Evolutionary conservation across 2,113 vertebrate genomes (phyloP).

Genomic region (Mugil cephalus): DNA sequence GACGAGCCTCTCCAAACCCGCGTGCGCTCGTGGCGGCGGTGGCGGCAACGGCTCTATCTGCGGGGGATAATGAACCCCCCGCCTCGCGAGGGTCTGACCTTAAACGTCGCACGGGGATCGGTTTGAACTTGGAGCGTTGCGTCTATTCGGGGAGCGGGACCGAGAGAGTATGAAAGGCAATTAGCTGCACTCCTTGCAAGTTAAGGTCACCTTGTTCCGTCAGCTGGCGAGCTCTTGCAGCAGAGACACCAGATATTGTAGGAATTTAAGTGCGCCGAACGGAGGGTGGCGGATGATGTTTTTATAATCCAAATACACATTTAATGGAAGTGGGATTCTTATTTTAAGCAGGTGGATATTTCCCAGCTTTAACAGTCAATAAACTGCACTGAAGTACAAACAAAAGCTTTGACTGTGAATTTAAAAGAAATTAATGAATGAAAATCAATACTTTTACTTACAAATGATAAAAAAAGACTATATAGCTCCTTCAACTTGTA

Average conservation of each 20-base stretch:
- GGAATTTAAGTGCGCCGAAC: constrained; percentile 27
- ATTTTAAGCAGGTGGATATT: background rate
- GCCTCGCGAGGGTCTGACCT: constrained; percentile 56
- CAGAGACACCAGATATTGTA: constrained; percentile 31
- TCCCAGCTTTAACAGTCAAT: background rate
- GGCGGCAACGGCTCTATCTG: no score
- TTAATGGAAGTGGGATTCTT: background rate
- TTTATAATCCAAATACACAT: background rate
- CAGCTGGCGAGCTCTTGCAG: constrained; percentile 43
- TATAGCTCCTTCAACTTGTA: background rate
- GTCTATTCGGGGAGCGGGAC: constrained; percentile 53
- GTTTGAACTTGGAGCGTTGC: constrained; percentile 49
- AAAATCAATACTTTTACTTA: background rate
- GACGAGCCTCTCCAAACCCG: background rate
- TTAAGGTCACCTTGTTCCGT: constrained; percentile 75
- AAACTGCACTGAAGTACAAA: background rate
- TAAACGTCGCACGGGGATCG: constrained; percentile 36
- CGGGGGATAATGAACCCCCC: constrained; percentile 38
- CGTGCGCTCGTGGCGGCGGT: no score
- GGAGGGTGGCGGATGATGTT: background rate
- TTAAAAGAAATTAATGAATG: background rate
- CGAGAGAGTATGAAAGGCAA: constrained; percentile 58
- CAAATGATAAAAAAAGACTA: background rate
- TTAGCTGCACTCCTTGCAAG: constrained; percentile 59
- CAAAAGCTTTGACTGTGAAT: background rate